A percentile compares a stretch with the other conserved stretches of the same genome.
phyloP scores from a whole-genome alignment of 2,888 invertebrate species.

The Athalia circularis region DNA sequence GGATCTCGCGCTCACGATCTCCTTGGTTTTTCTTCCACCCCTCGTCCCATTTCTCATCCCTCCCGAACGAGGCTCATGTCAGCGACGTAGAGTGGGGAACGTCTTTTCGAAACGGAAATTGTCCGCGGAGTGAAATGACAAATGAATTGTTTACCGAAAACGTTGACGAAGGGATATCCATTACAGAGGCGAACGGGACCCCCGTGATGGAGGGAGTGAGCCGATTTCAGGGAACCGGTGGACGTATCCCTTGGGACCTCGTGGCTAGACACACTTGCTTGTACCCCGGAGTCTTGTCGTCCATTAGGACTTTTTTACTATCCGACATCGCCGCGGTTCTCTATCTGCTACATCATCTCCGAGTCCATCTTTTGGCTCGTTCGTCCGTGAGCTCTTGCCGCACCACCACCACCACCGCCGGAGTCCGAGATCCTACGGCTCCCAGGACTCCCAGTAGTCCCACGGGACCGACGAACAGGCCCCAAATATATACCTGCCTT shows the following conservation, averaged over 20 bases:
- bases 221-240: neutral
- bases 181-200: constrained; percentile 53
- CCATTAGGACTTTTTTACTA: constrained; percentile 62
- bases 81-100: neutral
- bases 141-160: constrained; percentile 68
- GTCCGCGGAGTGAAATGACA: constrained; percentile 59
- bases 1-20: too few relatives aligned
- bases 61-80: neutral
- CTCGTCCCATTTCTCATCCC: neutral
- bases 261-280: constrained; percentile 51
- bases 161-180: constrained; percentile 57
- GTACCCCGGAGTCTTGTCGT: constrained; percentile 53
- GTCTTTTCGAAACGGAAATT: constrained; percentile 12
- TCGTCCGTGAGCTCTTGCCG: constrained; percentile 28
- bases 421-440: constrained; percentile 19
- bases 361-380: neutral
- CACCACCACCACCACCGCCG: neutral
- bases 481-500: constrained; percentile 33
- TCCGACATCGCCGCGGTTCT: constrained; percentile 58
- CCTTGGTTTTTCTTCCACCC: too few relatives aligned
- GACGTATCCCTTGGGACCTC: constrained; percentile 32
- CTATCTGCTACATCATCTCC: constrained; percentile 47
- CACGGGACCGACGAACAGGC: neutral
- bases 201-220: constrained; percentile 27
- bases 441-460: neutral